phyloP scores from a whole-genome alignment of 2,113 vertebrate genomes.

The Eidolon helvum region DNA sequence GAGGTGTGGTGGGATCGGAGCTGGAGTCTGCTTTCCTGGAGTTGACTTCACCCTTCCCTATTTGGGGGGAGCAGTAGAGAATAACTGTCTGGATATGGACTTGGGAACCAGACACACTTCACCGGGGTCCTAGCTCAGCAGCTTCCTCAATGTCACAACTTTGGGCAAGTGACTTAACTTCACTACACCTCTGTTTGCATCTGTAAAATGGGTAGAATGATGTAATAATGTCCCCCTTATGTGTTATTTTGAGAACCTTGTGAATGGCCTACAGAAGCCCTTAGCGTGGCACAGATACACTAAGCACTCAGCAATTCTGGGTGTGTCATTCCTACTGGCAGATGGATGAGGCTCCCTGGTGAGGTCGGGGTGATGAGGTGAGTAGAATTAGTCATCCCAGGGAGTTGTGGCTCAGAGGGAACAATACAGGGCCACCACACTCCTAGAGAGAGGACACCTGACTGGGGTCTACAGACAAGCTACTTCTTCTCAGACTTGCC shows the following conservation, averaged over 20 bases:
- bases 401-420: not conserved
- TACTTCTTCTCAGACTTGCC: not conserved
- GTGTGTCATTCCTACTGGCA: not conserved
- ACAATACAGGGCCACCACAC: not conserved
- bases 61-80: not conserved
- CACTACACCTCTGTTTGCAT: not conserved
- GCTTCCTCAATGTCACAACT: fast-evolving
- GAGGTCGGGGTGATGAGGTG: not conserved
- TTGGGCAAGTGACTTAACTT: not conserved
- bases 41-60: fast-evolving
- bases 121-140: not conserved
- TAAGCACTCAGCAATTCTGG: not conserved
- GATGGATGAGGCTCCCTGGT: not conserved
- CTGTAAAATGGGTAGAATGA: not conserved
- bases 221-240: fast-evolving
- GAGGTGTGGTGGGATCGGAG: fast-evolving
- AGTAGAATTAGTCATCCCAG: no score
- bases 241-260: not conserved
- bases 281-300: not conserved
- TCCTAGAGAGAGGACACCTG: not conserved
- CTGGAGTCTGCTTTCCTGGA: fast-evolving
- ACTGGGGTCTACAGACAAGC: not conserved
- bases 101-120: not conserved
- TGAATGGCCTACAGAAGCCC: not conserved
- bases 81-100: fast-evolving